phyloP scores from a whole-genome alignment of 2,113 vertebrate species.

The Strix aluco region DNA sequence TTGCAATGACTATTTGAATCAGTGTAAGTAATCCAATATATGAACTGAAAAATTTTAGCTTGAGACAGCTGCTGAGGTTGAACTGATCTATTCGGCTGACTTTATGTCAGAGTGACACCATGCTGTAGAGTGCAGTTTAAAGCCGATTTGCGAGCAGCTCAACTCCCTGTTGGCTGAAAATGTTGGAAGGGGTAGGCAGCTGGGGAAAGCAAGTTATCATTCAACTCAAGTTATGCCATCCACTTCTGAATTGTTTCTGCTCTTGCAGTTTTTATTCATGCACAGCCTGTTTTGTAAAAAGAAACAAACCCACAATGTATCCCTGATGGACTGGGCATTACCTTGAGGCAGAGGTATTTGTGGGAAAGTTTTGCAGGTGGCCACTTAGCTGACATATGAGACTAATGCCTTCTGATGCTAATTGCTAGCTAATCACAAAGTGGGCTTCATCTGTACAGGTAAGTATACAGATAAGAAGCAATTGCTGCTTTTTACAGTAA shows the following conservation, averaged over 20 bases:
- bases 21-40: neutral
- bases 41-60: neutral
- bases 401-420: neutral
- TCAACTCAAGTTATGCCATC: neutral
- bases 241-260: neutral
- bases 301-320: neutral
- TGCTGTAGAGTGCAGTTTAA: neutral
- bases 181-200: neutral
- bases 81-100: neutral
- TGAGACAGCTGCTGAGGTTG: neutral
- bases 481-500: neutral
- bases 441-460: neutral
- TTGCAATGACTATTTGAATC: neutral
- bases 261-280: neutral
- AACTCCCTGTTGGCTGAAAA: neutral
- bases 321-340: neutral
- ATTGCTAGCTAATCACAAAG: neutral
- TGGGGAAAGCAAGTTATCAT: neutral
- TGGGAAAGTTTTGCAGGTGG: neutral
- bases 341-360: neutral
- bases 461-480: neutral
- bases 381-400: neutral
- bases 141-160: neutral
- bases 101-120: neutral
- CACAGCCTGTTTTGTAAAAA: neutral